A percentile compares a stretch with the other conserved stretches of the same genome.
phyloP scores from a whole-genome alignment of 1,140 invertebrate species.

The silkworm (Bombyx mori) region ASM3026992v2 NC_085107.1:5080501-5081000 shows the following conservation, averaged over 20 bases:
- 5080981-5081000: conserved; percentile 75
- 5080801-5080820: no score
- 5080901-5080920: no score
- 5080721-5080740: conserved; percentile 13
- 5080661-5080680: conserved; percentile 12
- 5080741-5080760: conserved; percentile 18
- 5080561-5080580: background rate
- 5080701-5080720: conserved; percentile 16
- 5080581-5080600: conserved; percentile 16
- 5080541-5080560: background rate
- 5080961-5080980: conserved; percentile 68
- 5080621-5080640: conserved; percentile 37
- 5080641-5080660: conserved; percentile 16
- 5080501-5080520: background rate
- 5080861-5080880: no score
- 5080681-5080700: conserved; percentile 37
- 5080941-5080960: conserved; percentile 74
- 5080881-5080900: no score
- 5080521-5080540: no score
- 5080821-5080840: no score
- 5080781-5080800: no score
- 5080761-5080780: conserved; percentile 10
- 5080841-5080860: no score
- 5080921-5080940: conserved; percentile 74
- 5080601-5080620: conserved; percentile 21